phyloP scores from a whole-genome alignment of 2,888 invertebrate genomes.

The Neelides folsomi region DNA sequence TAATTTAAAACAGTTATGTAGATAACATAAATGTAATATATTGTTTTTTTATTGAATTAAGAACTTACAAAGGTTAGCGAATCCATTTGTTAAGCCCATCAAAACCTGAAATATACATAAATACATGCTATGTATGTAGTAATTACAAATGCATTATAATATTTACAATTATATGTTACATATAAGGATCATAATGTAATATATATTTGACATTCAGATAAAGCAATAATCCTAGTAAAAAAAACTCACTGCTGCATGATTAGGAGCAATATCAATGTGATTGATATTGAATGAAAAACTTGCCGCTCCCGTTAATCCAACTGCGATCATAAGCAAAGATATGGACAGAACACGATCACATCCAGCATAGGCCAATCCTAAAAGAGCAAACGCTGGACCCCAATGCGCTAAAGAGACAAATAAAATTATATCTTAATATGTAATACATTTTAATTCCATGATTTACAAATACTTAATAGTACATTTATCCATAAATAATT shows the following conservation, averaged over 20 bases:
- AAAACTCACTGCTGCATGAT: conserved; percentile 62
- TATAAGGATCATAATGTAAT: too few relatives aligned
- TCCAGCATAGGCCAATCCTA: conserved; percentile 55
- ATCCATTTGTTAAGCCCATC: conserved; percentile 30
- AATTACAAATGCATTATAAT: not conserved
- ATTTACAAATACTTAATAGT: too few relatives aligned
- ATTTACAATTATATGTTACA: conserved; percentile 1
- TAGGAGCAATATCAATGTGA: conserved; percentile 62
- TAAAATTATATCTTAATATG: conserved; percentile 11
- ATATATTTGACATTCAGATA: too few relatives aligned
- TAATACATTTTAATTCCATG: not conserved
- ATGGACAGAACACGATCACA: conserved; percentile 50
- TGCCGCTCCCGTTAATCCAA: conserved; percentile 31
- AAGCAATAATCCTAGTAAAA: too few relatives aligned
- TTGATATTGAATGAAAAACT: conserved; percentile 38
- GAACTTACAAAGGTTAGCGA: conserved; percentile 10
- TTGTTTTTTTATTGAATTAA: too few relatives aligned
- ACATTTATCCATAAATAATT: not conserved
- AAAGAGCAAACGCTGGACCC: conserved; percentile 53
- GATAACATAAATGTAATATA: too few relatives aligned
- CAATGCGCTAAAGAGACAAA: conserved; percentile 45
- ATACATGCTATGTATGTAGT: too few relatives aligned
- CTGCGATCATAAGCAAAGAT: conserved; percentile 45
- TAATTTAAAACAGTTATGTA: too few relatives aligned
- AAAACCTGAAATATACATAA: conserved; percentile 12